Evolutionary conservation across 2,797 vertebrate species (phyloP), one percentile per base, ranked within the genome.

Genomic region (Microctenopoma stevenorrisi): DNA sequence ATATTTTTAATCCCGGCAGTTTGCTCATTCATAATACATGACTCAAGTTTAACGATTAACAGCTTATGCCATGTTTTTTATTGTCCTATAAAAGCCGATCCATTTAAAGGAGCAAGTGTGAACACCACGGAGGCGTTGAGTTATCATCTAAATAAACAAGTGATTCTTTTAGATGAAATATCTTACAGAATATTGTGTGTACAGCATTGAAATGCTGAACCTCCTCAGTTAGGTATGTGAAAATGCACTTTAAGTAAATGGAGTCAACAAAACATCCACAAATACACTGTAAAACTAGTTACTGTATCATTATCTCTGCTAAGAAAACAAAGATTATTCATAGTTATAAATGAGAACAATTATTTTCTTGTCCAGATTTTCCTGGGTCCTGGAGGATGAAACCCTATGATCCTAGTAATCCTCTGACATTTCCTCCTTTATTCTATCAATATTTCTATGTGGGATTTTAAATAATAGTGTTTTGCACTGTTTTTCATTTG

Each of bases 1-100:
- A 46, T 38, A 55, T 76, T 74, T 71, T 60, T 74, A 69, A 79
- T 55, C 18, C 35, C 28, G 75, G 46, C 63, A 59, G 74, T 78
- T 54, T 66, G 26, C 63, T 78, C 52, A 72, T 78, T 76, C 56
- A 64, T 67, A 38, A 76, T 72, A 58, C 16, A 47, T 25, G 18
- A 44, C 9, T 1, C n/a, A 22, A 37, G 37, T 59, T 63, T 61
- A 18, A 51, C 28, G 47, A 70, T 55, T 52, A 55, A 55, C 33
- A 11, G 37, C 26, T 52, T 14, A n/a, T 44, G 37, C 40, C 37
- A 38, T 48, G 7, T 25, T 56, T 72, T 55, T 59, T 12, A 40
- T 25, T 15, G 33, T 53, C 14, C 9, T 26, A 35, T 43, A 50
- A 44, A 13, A 47, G 3, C 46, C 11, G 38, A 18, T 69, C 22